phyloP scores from a whole-genome alignment of 37 sponge, comb jelly and placozoan genomes.

The Amphimedon queenslandica region DNA sequence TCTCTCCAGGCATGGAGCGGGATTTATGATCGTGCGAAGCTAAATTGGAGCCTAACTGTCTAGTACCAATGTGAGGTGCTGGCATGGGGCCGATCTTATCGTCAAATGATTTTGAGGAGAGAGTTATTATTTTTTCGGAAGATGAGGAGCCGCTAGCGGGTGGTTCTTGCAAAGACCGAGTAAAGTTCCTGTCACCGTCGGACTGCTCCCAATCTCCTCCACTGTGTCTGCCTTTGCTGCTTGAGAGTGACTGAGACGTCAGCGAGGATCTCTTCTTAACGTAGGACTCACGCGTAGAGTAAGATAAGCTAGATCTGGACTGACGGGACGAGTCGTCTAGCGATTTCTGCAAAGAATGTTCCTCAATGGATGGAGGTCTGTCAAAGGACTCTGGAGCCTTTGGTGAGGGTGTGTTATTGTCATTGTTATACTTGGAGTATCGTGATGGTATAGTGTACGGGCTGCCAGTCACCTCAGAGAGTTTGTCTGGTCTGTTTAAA shows the following conservation, averaged over 20 bases:
- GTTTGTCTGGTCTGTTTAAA: constrained; percentile 23
- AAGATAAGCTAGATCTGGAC: not conserved
- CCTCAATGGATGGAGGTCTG: not conserved
- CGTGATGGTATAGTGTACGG: not conserved
- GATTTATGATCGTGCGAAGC: not conserved
- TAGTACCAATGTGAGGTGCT: not conserved
- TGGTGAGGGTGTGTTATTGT: not conserved
- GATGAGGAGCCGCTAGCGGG: not conserved
- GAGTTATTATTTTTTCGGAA: not conserved
- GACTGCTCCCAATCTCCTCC: not conserved
- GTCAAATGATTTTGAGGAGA: no score
- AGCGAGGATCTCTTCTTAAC: not conserved
- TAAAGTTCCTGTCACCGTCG: not conserved
- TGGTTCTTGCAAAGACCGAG: not conserved
- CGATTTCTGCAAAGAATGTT: not conserved
- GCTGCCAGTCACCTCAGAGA: not conserved
- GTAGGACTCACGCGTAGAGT: not conserved
- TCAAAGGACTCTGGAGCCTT: not conserved
- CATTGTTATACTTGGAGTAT: not conserved
- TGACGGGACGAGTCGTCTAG: not conserved
- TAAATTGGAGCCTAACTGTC: constrained; percentile 7
- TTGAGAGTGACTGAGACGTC: not conserved
- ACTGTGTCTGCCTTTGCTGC: no score
- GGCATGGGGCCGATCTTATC: not conserved
- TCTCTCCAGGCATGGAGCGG: constrained; percentile 37